A percentile compares a stretch with the other conserved stretches of the same genome.
Conservation (phyloP, 1,140 invertebrate genomes). For the Monomorium pharaonis region DNA sequence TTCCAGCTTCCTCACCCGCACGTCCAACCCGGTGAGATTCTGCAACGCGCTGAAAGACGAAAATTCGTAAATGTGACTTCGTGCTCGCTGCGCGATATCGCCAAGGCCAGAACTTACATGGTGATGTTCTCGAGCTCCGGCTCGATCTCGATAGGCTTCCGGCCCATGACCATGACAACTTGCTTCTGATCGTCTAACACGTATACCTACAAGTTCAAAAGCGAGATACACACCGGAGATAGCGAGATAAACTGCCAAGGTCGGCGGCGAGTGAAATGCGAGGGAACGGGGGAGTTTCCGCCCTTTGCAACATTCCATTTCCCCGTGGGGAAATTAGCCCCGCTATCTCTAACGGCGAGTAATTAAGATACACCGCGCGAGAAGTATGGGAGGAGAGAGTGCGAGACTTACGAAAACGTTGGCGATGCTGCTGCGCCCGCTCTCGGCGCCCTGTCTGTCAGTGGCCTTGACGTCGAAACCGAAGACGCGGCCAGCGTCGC, state of each 20-base stretch:
- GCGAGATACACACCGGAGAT: background rate
- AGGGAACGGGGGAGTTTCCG: background rate
- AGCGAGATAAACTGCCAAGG: background rate
- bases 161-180: slow-evolving; percentile 91
- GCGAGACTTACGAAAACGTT: slow-evolving; percentile 93
- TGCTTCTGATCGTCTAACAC: slow-evolving; percentile 92
- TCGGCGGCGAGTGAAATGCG: background rate
- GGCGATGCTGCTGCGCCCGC: slow-evolving; percentile 92
- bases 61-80: background rate
- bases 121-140: slow-evolving; percentile 89
- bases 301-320: slow-evolving; percentile 20
- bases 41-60: slow-evolving; percentile 86
- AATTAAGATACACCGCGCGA: slow-evolving; percentile 51
- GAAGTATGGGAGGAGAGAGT: background rate
- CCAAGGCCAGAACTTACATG: slow-evolving; percentile 81
- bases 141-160: slow-evolving; percentile 91
- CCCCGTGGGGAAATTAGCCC: slow-evolving; percentile 37
- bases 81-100: background rate
- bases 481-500: slow-evolving; percentile 90
- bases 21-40: slow-evolving; percentile 91
- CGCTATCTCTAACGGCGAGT: slow-evolving; percentile 21
- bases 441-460: slow-evolving; percentile 90
- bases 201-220: slow-evolving; percentile 88
- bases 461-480: slow-evolving; percentile 96
- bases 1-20: slow-evolving; percentile 91